Conservation (phyloP, 2,888 invertebrate species). For the Diachrysia chrysitis region DNA sequence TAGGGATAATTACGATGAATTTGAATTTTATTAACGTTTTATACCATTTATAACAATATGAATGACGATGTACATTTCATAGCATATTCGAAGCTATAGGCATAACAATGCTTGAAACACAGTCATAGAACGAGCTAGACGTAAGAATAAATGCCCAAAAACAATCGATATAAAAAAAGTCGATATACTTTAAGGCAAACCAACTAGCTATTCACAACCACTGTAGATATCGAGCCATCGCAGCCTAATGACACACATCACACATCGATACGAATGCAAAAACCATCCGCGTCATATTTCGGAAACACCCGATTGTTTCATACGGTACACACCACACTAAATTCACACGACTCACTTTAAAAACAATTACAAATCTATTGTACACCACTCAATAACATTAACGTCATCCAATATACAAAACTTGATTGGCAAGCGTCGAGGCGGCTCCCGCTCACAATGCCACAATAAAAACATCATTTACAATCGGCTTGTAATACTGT, state of each 20-base stretch:
- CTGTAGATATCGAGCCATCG: background rate
- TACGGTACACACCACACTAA: constrained; percentile 43
- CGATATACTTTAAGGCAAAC: background rate
- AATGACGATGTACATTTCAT: constrained; percentile 25
- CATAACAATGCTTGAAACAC: background rate
- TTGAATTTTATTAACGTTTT: constrained; percentile 51
- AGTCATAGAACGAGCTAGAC: too few species aligned
- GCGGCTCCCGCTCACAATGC: constrained; percentile 64
- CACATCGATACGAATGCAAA: constrained; percentile 13
- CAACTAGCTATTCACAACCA: background rate
- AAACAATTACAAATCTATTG: constrained; percentile 77
- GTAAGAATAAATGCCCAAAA: too few species aligned
- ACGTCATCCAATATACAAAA: constrained; percentile 66
- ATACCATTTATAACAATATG: constrained; percentile 25
- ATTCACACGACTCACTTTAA: constrained; percentile 68
- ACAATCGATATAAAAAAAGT: too few species aligned
- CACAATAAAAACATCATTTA: constrained; percentile 72
- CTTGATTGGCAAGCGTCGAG: constrained; percentile 75
- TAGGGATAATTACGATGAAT: constrained; percentile 56
- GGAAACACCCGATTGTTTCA: constrained; percentile 44
- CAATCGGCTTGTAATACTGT: constrained; percentile 81
- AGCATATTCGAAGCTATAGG: constrained; percentile 1
- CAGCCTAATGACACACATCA: constrained; percentile 25
- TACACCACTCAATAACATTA: constrained; percentile 59
- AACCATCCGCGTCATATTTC: constrained; percentile 32